phyloP scores from a whole-genome alignment of 2,888 invertebrate species.

The Chelonus formosanus region DNA sequence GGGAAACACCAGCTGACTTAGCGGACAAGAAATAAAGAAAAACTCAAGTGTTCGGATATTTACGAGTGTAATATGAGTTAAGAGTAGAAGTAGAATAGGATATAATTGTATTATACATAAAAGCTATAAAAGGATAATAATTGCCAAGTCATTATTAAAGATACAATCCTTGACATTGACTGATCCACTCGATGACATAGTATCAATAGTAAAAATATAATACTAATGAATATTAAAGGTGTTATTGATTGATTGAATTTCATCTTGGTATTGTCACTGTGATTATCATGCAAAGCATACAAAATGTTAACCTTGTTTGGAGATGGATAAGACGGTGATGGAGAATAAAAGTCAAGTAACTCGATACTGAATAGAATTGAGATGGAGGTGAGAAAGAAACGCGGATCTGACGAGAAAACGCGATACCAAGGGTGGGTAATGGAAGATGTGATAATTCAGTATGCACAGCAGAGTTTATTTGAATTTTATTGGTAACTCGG shows the following conservation, averaged over 20 bases:
- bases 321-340: constrained; percentile 22
- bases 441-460: constrained; percentile 65
- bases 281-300: constrained; percentile 1
- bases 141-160: constrained; percentile 27
- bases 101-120: constrained; percentile 1
- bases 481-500: constrained; percentile 63
- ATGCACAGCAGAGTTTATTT: constrained; percentile 65
- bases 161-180: constrained; percentile 30
- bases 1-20: constrained; percentile 61
- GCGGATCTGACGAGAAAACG: constrained; percentile 18
- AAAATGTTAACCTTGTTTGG: background rate
- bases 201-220: background rate
- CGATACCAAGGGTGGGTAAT: constrained; percentile 53
- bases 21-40: constrained; percentile 17
- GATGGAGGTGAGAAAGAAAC: constrained; percentile 22
- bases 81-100: constrained; percentile 3
- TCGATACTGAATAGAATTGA: constrained; percentile 16
- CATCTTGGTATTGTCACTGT: background rate
- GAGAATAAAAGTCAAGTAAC: constrained; percentile 19
- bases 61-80: constrained; percentile 15
- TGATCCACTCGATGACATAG: constrained; percentile 19
- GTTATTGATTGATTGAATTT: no score
- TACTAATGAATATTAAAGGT: no score
- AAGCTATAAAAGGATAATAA: constrained; percentile 20
- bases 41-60: constrained; percentile 14